phyloP scores from a whole-genome alignment of 1,140 invertebrate genomes.

The Drosophila aff. region DNA sequence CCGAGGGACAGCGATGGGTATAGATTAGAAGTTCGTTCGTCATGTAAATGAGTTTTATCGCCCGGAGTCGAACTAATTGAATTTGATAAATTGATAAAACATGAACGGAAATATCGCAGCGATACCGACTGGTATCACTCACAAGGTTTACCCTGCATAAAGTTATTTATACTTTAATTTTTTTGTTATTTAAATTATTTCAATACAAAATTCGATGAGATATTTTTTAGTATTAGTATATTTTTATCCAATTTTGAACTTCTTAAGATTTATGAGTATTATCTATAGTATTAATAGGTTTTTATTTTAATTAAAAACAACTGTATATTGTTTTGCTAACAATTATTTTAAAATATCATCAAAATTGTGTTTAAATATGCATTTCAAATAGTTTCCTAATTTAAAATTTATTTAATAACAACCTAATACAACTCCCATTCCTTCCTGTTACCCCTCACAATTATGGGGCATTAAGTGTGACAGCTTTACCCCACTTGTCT shows the following conservation, averaged over 20 bases:
- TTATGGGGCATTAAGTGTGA: slow-evolving; percentile 52
- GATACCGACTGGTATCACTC: background rate
- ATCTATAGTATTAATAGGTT: too few relatives aligned
- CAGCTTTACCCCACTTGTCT: slow-evolving; percentile 36
- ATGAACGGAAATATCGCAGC: slow-evolving; percentile 1
- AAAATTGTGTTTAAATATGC: too few relatives aligned
- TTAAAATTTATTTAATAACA: background rate
- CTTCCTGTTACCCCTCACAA: slow-evolving; percentile 12
- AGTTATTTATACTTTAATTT: background rate
- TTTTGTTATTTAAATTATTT: too few relatives aligned
- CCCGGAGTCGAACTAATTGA: slow-evolving; percentile 64
- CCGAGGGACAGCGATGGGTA: background rate
- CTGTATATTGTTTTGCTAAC: too few relatives aligned
- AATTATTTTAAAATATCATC: too few relatives aligned
- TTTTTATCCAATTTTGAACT: too few relatives aligned
- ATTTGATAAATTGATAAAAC: slow-evolving; percentile 62
- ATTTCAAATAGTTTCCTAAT: background rate
- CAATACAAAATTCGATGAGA: too few relatives aligned
- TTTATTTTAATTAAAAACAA: too few relatives aligned
- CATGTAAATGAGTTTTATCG: slow-evolving; percentile 77
- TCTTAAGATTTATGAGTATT: too few relatives aligned
- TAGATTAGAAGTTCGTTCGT: slow-evolving; percentile 52
- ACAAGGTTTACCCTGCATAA: slow-evolving; percentile 18
- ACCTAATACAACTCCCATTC: background rate
- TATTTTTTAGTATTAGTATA: too few relatives aligned